These are phyloP conservation scores for Phalera bucephala DNA, from an alignment of 2,888 invertebrate genomes.

Conservation along the genomic window DNA sequence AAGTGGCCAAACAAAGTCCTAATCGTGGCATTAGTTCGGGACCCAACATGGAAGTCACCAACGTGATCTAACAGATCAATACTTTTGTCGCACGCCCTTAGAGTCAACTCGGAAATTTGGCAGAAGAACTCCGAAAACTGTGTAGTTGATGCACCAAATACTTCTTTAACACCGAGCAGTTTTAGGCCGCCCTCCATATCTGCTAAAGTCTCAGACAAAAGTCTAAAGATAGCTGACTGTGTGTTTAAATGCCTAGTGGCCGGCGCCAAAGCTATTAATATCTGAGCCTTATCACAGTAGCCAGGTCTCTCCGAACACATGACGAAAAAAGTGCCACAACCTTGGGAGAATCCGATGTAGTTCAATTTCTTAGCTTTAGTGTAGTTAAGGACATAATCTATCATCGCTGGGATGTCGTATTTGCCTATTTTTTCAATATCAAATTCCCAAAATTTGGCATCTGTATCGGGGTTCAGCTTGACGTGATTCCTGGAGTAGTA, in stretches of 20 bases:
- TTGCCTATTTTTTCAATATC: conserved; percentile 74
- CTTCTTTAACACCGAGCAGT: no score
- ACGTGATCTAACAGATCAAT: no score
- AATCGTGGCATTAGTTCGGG: no score
- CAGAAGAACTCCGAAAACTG: no score
- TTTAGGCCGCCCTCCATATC: no score
- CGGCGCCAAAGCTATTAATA: conserved; percentile 86
- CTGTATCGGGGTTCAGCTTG: conserved; percentile 48
- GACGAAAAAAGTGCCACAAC: conserved; percentile 68
- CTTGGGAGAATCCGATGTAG: conserved; percentile 30
- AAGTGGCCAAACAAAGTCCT: no score
- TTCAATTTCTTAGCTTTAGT: conserved; percentile 49
- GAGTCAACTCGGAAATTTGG: no score
- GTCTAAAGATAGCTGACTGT: conserved; percentile 72
- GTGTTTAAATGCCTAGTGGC: conserved; percentile 76
- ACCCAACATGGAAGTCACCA: no score
- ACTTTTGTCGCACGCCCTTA: no score
- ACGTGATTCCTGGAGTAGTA: no score
- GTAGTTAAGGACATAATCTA: conserved; percentile 52
- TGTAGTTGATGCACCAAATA: no score
- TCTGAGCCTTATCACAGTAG: conserved; percentile 84
- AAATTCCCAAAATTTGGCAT: conserved; percentile 41
- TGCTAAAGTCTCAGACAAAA: no score
- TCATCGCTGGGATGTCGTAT: conserved; percentile 88
- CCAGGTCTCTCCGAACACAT: conserved; percentile 85